Percentiles rank a stretch among this genome's conserved stretches.
These are phyloP conservation scores for Andrena trimmerana DNA, from an alignment of 2,888 invertebrate genomes.

Conservation along the genomic window DNA sequence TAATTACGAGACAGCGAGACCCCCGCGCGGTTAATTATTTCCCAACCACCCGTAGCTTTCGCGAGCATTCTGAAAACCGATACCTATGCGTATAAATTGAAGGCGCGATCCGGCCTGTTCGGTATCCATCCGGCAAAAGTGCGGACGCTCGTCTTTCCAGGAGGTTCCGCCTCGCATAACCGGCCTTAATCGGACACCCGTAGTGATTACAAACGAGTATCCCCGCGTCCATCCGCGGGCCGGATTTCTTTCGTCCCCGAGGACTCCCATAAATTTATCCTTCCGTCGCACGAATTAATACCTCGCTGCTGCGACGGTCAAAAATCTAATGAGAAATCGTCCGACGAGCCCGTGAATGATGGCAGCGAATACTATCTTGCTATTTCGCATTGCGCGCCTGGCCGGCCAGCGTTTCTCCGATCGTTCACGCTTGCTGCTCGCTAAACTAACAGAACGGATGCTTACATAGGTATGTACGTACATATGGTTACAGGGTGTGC, in stretches of 20 bases:
- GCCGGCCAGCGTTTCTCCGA: slow-evolving; percentile 2
- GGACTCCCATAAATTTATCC: slow-evolving; percentile 65
- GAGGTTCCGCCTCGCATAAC: slow-evolving; percentile 47
- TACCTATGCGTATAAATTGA: slow-evolving; percentile 31
- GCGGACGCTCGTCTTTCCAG: slow-evolving; percentile 30
- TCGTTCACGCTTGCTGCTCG: slow-evolving; percentile 1
- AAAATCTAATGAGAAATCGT: slow-evolving; percentile 76
- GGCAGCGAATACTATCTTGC: slow-evolving; percentile 58
- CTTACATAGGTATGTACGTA: background rate
- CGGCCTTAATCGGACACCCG: slow-evolving; percentile 68
- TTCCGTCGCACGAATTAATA: slow-evolving; percentile 70
- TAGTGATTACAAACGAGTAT: slow-evolving; percentile 69
- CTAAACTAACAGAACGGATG: slow-evolving; percentile 13
- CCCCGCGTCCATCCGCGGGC: slow-evolving; percentile 52
- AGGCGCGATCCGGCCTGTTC: slow-evolving; percentile 2
- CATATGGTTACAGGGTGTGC: background rate
- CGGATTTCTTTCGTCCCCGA: slow-evolving; percentile 66
- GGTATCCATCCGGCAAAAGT: slow-evolving; percentile 19
- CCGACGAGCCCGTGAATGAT: slow-evolving; percentile 66
- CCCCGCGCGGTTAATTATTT: slow-evolving; percentile 42
- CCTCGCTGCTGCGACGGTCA: slow-evolving; percentile 53
- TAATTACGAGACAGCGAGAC: slow-evolving; percentile 40
- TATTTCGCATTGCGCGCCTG: slow-evolving; percentile 47
- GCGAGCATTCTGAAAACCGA: background rate
- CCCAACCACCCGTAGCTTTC: slow-evolving; percentile 29